Percentiles rank a stretch among this genome's conserved stretches.
Conservation (phyloP, 2,888 invertebrate species). For the Acronicta leporina region DNA sequence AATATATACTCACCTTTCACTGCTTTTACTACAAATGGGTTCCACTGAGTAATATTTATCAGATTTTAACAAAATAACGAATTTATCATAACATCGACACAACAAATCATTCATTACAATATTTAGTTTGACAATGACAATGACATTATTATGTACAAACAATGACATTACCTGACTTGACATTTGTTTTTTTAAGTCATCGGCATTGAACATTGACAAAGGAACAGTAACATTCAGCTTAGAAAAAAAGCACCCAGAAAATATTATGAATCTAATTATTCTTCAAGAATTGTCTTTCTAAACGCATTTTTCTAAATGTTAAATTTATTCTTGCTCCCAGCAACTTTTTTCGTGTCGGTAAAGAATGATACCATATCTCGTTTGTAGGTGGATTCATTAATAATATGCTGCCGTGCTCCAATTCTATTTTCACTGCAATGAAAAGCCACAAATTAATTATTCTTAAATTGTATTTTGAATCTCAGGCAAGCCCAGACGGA, state of each 20-base stretch:
- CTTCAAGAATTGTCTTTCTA: slow-evolving; percentile 15
- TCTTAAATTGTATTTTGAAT: not conserved
- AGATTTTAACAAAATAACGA: slow-evolving; percentile 15
- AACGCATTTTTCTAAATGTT: slow-evolving; percentile 89
- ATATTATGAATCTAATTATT: not conserved
- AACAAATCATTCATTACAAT: slow-evolving; percentile 58
- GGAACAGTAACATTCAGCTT: slow-evolving; percentile 32
- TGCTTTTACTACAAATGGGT: slow-evolving; percentile 20
- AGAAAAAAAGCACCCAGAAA: not conserved
- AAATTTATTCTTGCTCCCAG: slow-evolving; percentile 90
- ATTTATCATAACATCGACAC: slow-evolving; percentile 35
- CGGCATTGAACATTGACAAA: slow-evolving; percentile 39
- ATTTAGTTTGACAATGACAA: slow-evolving; percentile 32
- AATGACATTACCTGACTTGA: slow-evolving; percentile 27
- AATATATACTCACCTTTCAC: slow-evolving; percentile 52
- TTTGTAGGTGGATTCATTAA: slow-evolving; percentile 93
- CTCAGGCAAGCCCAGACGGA: too few relatives aligned
- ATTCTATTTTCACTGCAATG: slow-evolving; percentile 85
- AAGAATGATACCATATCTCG: slow-evolving; percentile 91
- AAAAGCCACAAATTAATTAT: not conserved
- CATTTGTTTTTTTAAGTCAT: slow-evolving; percentile 48
- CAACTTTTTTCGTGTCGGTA: slow-evolving; percentile 89
- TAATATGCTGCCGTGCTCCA: slow-evolving; percentile 91
- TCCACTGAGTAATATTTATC: slow-evolving; percentile 12
- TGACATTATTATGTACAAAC: not conserved